Base-by-base conservation (phyloP, 2,797 vertebrate genomes). In the Silurus aristotelis region DNA sequence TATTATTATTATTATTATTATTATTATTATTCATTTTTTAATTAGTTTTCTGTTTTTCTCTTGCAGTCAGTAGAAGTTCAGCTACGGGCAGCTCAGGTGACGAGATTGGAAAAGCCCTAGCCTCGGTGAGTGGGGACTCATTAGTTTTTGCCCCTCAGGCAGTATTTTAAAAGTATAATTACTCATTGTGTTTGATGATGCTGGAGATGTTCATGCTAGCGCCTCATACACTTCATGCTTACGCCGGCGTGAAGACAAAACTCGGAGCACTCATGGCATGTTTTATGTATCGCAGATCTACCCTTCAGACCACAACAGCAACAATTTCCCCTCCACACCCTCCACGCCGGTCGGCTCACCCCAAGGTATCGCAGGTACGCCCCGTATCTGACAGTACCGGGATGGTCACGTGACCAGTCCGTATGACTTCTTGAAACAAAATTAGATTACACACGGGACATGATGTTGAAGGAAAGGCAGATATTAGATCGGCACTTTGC, bases 31-130 rank as follows among this genome's bases (percentile, higher is more conserved):
- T 52, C 0, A 7, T 10, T 10, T 8, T 8, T 52, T 52, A 7
- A 7, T 52, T 52, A 38, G 4, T 52, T 52, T 52, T 52, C 10
- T 52, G 9, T 83, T n/a, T 77, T n/a, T 86, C 48, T 46, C 86
- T 72, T 63, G 79, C 90, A 99, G 97, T 96, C 87, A 96, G 95
- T 92, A 94, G 97, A 92, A 96, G 96, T 91, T 96, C 96, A 87
- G 95, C 97, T 14, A 95, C 97, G 20, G 95, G 96, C 91, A 99
- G 98, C 94, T 99, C 98, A 0, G 98, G 98, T 90, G 98, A 99
- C 3, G 98, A 98, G 66, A 97, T 99, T 31, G 98, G 98, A 87
- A 99, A 99, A 94, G 98, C 98, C 81, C 95, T 99, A 91, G 98
- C 98, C 88, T 99, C 98, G 89, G 98, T 99, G 93, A 96, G 98